Evolutionary conservation across 1,140 invertebrate species (phyloP), one percentile per base, ranked within the genome.

Genomic region (Nasonia longicornis): DNA sequence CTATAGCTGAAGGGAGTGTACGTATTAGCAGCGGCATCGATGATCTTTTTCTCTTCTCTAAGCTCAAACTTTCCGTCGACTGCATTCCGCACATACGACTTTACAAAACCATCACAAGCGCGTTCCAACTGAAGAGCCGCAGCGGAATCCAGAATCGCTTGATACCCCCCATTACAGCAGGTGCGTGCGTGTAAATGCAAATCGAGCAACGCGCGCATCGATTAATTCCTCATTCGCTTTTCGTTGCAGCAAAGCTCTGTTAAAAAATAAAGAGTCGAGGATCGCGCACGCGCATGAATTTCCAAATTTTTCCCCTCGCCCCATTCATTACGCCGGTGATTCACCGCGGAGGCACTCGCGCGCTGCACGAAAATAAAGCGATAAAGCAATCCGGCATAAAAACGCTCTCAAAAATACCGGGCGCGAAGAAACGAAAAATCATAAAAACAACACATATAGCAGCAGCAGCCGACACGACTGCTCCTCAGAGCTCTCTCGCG

Each of bases 111-210:
- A 16, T 7, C 52, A 58, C 16, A 2, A 48, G 12, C 12, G 2
- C 20, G 6, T 71, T 22, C 38, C n/a, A 71, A 22, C 20, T 73
- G 22, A 8, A 22, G 4, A 26, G 3, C 11, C 71, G 42, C 45
- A 48, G 52, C 6, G 52, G 6, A 58, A 7, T 20, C 20, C n/a
- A 58, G 52, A 58, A 58, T 58, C 52, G 2, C 2, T 58, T 20
- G 2, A 63, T 4, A 26, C 52, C 0, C 20, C 58, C 48, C 26
- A 58, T 58, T 14, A n/a, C 48, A 31, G 72, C 48, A 31, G 48
- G 2, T 58, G 48, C n/a, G 48, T 64, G 20, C 73, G 52, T 75
- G 52, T 75, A 75, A 75, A 75, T 75, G 73, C 52, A 75, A 75
- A 75, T 63, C 16, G 6, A n/a, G 20, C 16, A 20, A 75, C 20